Evolutionary conservation across 1,140 invertebrate species (phyloP), one percentile per base, ranked within the genome.

Genomic region (Dysdera silvatica): DNA sequence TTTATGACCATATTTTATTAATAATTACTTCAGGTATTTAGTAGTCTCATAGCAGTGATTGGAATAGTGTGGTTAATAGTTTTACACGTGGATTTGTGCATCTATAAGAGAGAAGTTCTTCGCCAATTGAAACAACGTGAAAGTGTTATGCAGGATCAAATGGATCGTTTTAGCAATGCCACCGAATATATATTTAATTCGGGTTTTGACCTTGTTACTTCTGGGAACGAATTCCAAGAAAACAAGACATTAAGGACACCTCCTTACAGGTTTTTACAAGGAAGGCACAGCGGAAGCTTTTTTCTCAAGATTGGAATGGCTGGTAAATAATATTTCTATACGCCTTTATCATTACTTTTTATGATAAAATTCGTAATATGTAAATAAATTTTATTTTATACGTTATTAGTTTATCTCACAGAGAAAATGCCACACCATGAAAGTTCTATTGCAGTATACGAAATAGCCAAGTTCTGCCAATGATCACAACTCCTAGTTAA

Each of bases 291-390:
- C 48, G 84, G 83, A 6, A 85, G 83, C 69, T 85, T 87, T 72
- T 87, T 85, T 72, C 77, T 87, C 4, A 87, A 87, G 78, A 75
- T 85, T 65, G 85, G 85, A 66, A 85, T 84, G 54, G 82, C 84
- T 64, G 82, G 85, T 86, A 76, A 76, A 26, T 24, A 10, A 10
- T n/a, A 10, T 37, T 29, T 45, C 47, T 23, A 10, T n/a, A 10
- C 12, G 6, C 16, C 51, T 67, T 32, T 53, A 66, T 56, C 24
- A 56, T 37, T 65, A n/a, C n/a, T n/a, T n/a, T n/a, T n/a, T n/a
- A n/a, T n/a, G n/a, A n/a, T n/a, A n/a, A n/a, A n/a, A n/a, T n/a
- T n/a, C n/a, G n/a, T n/a, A n/a, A n/a, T n/a, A n/a, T n/a, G n/a
- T n/a, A n/a, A n/a, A n/a, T n/a, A n/a, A n/a, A n/a, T n/a, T n/a